A percentile compares a stretch with the other conserved stretches of the same genome.
Conservation (phyloP, 1,140 invertebrate species). For the Elymnias hypermnestra region DNA sequence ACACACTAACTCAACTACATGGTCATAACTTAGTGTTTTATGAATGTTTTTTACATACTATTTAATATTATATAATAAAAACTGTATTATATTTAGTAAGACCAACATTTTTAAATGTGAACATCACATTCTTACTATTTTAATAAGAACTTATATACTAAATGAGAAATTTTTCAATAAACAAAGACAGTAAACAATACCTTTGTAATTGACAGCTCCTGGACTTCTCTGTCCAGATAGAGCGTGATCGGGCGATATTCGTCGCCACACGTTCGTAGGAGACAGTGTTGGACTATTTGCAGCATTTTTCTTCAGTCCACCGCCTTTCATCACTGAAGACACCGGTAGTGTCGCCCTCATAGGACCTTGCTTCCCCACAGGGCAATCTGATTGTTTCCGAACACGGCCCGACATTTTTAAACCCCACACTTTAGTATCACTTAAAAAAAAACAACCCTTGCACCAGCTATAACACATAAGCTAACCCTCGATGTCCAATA, state of each 20-base stretch:
- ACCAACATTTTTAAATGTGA: too few species aligned
- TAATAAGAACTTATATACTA: too few species aligned
- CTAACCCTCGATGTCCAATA: constrained; percentile 38
- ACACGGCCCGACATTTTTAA: constrained; percentile 79
- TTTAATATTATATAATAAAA: too few species aligned
- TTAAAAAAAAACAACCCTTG: constrained; percentile 29
- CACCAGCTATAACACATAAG: constrained; percentile 33
- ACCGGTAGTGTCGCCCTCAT: constrained; percentile 85
- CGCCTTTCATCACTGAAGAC: constrained; percentile 81
- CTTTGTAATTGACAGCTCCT: constrained; percentile 83
- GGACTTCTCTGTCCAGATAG: constrained; percentile 83
- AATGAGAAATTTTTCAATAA: too few species aligned
- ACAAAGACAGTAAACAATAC: constrained; percentile 42
- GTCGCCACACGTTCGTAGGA: constrained; percentile 79
- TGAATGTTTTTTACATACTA: too few species aligned
- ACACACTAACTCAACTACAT: too few species aligned
- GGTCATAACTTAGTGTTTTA: too few species aligned
- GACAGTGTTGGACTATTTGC: constrained; percentile 80
- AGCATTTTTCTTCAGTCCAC: constrained; percentile 77
- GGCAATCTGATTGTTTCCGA: constrained; percentile 82
- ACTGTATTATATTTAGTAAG: too few species aligned
- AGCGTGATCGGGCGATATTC: constrained; percentile 81
- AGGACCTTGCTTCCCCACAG: constrained; percentile 81
- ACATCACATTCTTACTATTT: too few species aligned
- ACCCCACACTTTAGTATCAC: constrained; percentile 28